Percentiles rank a stretch among this genome's conserved stretches.
These are phyloP conservation scores for Variabilichromis moorii DNA, from an alignment of 2,113 vertebrate species.

Conservation along the genomic window DNA sequence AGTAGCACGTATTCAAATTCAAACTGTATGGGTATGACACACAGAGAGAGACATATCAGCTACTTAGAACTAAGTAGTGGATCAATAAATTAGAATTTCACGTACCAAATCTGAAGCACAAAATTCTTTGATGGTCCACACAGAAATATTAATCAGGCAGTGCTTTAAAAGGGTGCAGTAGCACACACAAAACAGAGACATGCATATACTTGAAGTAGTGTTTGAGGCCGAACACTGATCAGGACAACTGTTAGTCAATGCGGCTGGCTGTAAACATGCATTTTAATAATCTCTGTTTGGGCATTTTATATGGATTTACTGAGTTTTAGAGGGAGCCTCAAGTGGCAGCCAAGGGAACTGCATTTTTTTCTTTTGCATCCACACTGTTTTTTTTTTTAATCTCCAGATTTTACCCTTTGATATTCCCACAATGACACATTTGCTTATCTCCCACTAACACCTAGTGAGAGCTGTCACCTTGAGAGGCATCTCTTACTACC, in stretches of 20 bases:
- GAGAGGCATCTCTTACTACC: conserved; percentile 11
- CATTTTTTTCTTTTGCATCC: not conserved
- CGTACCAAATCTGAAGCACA: not conserved
- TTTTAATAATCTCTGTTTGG: not conserved
- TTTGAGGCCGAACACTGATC: not conserved
- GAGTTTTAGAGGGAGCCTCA: not conserved
- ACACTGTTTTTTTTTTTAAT: not conserved
- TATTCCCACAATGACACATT: not conserved
- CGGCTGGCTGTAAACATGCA: not conserved
- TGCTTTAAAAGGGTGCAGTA: not conserved
- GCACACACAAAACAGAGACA: not conserved
- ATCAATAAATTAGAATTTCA: not conserved
- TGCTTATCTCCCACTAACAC: conserved; percentile 8
- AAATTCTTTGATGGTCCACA: not conserved
- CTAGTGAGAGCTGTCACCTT: conserved; percentile 47
- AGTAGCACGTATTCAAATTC: not conserved
- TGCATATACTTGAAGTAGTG: not conserved
- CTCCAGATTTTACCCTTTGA: not conserved
- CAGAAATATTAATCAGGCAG: not conserved
- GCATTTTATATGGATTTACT: not conserved
- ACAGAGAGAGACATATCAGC: not conserved
- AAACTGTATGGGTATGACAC: not conserved
- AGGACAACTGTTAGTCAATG: not conserved
- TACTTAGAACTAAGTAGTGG: not conserved
- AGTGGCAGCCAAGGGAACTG: not conserved